Evolutionary conservation across 1,140 invertebrate species (phyloP), one percentile per base, ranked within the genome.

Genomic region (Ceratosolen solmsi): DNA sequence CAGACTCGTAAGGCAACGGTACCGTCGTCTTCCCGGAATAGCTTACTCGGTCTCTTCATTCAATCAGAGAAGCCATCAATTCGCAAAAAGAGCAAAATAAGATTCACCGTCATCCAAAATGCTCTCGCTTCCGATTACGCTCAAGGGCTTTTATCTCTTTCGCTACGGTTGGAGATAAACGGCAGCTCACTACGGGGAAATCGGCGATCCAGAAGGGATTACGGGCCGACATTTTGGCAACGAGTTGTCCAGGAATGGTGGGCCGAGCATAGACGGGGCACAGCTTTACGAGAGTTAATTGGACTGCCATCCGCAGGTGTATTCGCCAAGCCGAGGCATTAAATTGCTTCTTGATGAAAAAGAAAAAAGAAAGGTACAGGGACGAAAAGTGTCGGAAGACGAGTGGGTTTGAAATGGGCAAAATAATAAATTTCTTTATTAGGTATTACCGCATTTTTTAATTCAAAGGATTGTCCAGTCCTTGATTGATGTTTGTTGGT

Each of bases 281-380:
- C 54, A 68, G 75, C 70, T 68, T 60, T 63, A 33, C 65, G 60
- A 56, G 70, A 78, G 70, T 74, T 83, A 83, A 83, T 83, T 83
- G 82, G 76, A 79, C 76, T 83, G 82, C 82, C 82, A 83, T 79
- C 46, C 70, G 56, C 76, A 82, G 80, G 71, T 82, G 13, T 46
- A 77, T 72, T 82, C 68, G 80, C 77, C 80, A 78, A n/a, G 49
- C 38, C 25, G 22, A 22, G 75, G 56, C 65, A 74, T 54, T 75
- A 49, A 68, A 80, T 65, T 65, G 58, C 25, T 25, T 17, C 33
- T 9, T 17, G 25, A n/a, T 20, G 25, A 46, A 72, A 72, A 72
- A 49, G 38, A 13, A 73, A n/a, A 22, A 65, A 65, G 17, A 33
- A 0, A 15, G 20, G 25, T 3, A 36, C 25, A 17, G 1, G 27